Percentiles rank a stretch among this genome's conserved stretches.
phyloP scores from a whole-genome alignment of 1,140 invertebrate species.

The Littorina saxatilis region DNA sequence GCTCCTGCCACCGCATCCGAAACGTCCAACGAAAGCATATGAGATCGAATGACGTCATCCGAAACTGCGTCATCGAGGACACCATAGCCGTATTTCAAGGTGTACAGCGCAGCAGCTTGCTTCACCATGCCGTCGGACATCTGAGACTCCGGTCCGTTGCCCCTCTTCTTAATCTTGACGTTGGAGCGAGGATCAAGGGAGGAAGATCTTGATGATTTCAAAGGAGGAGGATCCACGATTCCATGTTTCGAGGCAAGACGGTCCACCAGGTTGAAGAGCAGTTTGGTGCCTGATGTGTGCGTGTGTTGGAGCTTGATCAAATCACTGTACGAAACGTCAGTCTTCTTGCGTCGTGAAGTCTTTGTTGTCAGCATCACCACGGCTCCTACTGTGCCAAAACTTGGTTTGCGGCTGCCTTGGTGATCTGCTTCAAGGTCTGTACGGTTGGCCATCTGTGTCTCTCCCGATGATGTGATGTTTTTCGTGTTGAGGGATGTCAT shows the following conservation, averaged over 20 bases:
- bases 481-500: too few species aligned
- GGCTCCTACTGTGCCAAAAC: too few species aligned
- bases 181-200: constrained; percentile 20
- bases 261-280: constrained; percentile 53
- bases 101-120: constrained; percentile 24
- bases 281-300: constrained; percentile 46
- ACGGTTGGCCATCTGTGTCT: too few species aligned
- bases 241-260: constrained; percentile 49
- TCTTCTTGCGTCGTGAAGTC: constrained; percentile 37
- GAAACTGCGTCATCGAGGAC: not conserved
- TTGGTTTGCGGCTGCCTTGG: too few species aligned
- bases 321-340: constrained; percentile 51
- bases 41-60: not conserved
- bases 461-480: too few species aligned
- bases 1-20: not conserved
- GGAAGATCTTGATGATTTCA: not conserved
- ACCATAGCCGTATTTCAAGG: constrained; percentile 34
- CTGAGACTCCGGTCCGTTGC: constrained; percentile 7
- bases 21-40: not conserved
- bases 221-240: constrained; percentile 35
- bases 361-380: too few species aligned
- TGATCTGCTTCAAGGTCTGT: too few species aligned
- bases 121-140: not conserved
- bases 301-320: constrained; percentile 53
- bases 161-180: constrained; percentile 21